Conservation (phyloP, 1,140 invertebrate species). For the Lordiphosa collinella region DNA sequence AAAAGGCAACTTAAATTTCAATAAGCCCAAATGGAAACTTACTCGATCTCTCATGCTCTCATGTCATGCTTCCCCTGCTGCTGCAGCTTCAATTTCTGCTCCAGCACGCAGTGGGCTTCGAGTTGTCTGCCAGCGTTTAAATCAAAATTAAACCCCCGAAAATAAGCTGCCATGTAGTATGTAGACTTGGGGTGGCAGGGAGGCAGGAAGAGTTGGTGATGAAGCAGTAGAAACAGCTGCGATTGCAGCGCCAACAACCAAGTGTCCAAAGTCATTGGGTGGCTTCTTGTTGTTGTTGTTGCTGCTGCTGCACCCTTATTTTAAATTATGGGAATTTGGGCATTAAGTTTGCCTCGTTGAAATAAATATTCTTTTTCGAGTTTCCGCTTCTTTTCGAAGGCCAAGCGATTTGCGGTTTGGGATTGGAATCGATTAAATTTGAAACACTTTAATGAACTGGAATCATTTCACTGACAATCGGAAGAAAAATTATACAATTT, state of each 20-base stretch:
- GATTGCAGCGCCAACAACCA: constrained; percentile 40
- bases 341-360: background rate
- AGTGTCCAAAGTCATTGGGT: constrained; percentile 59
- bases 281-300: constrained; percentile 2
- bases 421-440: background rate
- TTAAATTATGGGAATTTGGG: background rate
- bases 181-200: background rate
- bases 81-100: constrained; percentile 29
- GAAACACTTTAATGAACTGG: background rate
- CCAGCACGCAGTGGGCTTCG: constrained; percentile 55
- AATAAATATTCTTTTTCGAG: background rate
- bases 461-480: too few relatives aligned
- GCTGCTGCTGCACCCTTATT: constrained; percentile 3
- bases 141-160: constrained; percentile 74
- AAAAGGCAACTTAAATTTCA: constrained; percentile 59
- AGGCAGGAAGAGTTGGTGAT: too few relatives aligned
- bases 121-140: constrained; percentile 69
- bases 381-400: background rate
- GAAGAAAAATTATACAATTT: too few relatives aligned
- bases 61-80: constrained; percentile 8
- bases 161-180: constrained; percentile 47
- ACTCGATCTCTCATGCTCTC: constrained; percentile 11
- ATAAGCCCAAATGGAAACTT: constrained; percentile 18
- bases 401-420: too few relatives aligned
- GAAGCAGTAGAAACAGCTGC: constrained; percentile 22